These are phyloP conservation scores for Nautilus pompilius DNA, from an alignment of 1,140 invertebrate genomes.

Conservation along the genomic window DNA sequence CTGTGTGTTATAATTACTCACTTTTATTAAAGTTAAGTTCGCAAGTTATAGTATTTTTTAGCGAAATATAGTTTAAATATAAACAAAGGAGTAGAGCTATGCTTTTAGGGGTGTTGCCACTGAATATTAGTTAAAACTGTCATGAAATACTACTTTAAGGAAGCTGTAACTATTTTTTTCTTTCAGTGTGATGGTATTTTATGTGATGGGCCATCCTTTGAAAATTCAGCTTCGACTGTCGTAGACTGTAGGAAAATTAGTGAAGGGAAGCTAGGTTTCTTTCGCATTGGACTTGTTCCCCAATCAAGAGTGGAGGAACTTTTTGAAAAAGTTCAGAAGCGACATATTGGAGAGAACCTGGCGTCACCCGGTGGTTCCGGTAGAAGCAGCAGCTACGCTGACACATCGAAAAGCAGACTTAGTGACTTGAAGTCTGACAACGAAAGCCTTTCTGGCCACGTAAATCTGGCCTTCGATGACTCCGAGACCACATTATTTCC, in stretches of 20 bases:
- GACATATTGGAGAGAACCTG: neutral
- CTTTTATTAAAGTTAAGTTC: too few relatives aligned
- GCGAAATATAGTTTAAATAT: too few relatives aligned
- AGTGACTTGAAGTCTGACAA: too few relatives aligned
- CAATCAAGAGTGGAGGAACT: constrained; percentile 30
- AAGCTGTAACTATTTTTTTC: constrained; percentile 7
- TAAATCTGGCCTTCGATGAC: neutral
- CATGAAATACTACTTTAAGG: too few relatives aligned
- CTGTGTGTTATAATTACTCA: too few relatives aligned
- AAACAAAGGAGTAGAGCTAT: too few relatives aligned
- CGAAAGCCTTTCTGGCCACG: neutral
- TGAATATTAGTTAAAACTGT: too few relatives aligned
- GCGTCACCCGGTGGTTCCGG: neutral
- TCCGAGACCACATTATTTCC: neutral
- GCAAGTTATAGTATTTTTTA: too few relatives aligned
- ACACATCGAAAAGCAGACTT: neutral
- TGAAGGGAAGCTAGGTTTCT: constrained; percentile 33
- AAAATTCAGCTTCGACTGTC: constrained; percentile 39
- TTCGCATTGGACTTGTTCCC: constrained; percentile 35
- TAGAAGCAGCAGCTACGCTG: constrained; percentile 1
- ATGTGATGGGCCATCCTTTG: constrained; percentile 34
- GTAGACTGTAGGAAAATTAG: constrained; percentile 32
- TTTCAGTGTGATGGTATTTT: constrained; percentile 38
- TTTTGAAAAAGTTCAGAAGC: constrained; percentile 21
- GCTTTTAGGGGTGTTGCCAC: too few relatives aligned